These are phyloP conservation scores for Xestia rhomboidea DNA, from an alignment of 2,888 invertebrate species.

Conservation along the genomic window DNA sequence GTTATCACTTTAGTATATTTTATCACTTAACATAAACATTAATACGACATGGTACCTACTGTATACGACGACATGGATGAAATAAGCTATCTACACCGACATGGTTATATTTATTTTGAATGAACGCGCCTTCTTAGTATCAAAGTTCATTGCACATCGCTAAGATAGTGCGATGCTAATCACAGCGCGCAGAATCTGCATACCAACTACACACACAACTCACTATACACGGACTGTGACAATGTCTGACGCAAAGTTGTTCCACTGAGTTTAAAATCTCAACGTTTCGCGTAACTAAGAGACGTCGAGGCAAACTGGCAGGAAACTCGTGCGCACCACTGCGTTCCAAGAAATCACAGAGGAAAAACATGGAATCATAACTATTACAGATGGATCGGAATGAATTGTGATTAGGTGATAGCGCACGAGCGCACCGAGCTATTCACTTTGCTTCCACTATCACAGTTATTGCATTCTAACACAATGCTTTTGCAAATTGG, in stretches of 20 bases:
- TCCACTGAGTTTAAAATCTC: slow-evolving; percentile 37
- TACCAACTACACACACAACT: slow-evolving; percentile 26
- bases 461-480: neutral
- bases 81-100: neutral
- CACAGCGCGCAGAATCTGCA: slow-evolving; percentile 30
- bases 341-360: neutral
- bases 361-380: neutral
- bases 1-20: neutral
- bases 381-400: neutral
- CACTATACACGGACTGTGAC: slow-evolving; percentile 31
- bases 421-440: neutral
- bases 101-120: neutral
- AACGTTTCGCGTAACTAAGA: slow-evolving; percentile 27
- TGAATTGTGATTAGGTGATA: neutral
- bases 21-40: neutral
- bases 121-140: slow-evolving; percentile 6
- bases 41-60: neutral
- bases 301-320: slow-evolving; percentile 1
- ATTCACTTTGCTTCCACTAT: neutral
- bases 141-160: slow-evolving; percentile 24
- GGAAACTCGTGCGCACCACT: neutral
- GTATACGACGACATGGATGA: neutral
- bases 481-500: neutral
- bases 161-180: slow-evolving; percentile 36
- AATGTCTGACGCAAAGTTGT: slow-evolving; percentile 41